A percentile compares a stretch with the other conserved stretches of the same genome.
Evolutionary conservation across 2,113 vertebrate genomes (phyloP).

Genomic region (Camelus dromedarius): DNA sequence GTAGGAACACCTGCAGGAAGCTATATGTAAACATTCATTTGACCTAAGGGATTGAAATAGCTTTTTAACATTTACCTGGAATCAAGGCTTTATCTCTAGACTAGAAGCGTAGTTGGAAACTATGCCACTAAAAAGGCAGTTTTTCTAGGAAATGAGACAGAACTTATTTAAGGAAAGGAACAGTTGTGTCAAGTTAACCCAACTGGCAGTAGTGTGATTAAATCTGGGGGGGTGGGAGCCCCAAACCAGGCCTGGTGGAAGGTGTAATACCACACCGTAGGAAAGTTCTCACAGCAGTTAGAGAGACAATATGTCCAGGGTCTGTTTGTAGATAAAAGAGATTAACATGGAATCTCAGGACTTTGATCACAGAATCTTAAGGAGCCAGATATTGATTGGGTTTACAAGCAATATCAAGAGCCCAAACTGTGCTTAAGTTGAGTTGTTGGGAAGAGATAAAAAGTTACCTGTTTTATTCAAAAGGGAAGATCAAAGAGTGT

Average conservation of each 20-base stretch:
- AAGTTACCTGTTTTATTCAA: conserved; percentile 36
- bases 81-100: background rate
- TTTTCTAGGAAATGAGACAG: background rate
- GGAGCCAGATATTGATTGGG: conserved; percentile 82
- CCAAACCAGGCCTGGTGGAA: background rate
- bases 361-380: conserved; percentile 83
- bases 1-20: background rate
- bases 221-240: background rate
- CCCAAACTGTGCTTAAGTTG: conserved; percentile 56
- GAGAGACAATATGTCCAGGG: conserved; percentile 73
- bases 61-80: background rate
- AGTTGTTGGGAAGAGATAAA: conserved; percentile 46
- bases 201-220: conserved; percentile 44
- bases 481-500: conserved; percentile 62
- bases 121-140: background rate
- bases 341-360: conserved; percentile 12
- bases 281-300: conserved; percentile 77
- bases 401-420: conserved; percentile 73
- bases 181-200: background rate
- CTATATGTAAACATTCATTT: background rate
- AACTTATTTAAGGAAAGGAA: background rate
- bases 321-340: conserved; percentile 78
- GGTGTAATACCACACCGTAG: background rate
- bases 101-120: background rate
- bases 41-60: background rate